Conservation (phyloP, 2,888 invertebrate genomes). For the Protophormia terraenovae region DNA sequence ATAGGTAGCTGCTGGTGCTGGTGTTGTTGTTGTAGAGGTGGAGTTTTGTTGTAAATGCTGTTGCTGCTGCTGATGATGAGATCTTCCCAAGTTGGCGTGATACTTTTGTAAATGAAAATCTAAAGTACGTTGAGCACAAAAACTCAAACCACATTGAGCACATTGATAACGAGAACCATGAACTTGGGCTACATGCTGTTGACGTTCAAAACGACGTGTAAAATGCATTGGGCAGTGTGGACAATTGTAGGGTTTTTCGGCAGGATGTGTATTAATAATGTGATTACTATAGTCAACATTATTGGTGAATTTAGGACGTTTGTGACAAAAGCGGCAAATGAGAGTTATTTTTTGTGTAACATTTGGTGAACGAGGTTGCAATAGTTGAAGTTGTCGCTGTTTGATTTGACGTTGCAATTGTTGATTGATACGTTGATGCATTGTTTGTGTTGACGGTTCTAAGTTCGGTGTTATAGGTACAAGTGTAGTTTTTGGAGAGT, state of each 20-base stretch:
- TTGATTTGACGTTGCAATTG: slow-evolving; percentile 63
- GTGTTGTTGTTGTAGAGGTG: slow-evolving; percentile 45
- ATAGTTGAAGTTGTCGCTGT: slow-evolving; percentile 57
- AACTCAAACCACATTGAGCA: slow-evolving; percentile 76
- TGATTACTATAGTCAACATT: slow-evolving; percentile 77
- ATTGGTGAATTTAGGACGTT: slow-evolving; percentile 76
- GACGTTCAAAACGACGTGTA: slow-evolving; percentile 74
- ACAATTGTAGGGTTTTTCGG: slow-evolving; percentile 75
- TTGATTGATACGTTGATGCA: slow-evolving; percentile 54
- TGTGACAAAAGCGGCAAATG: slow-evolving; percentile 77
- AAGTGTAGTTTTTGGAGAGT: neutral
- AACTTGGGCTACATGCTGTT: slow-evolving; percentile 74
- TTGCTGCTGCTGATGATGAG: slow-evolving; percentile 18
- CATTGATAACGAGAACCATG: slow-evolving; percentile 76
- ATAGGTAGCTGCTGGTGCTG: slow-evolving; percentile 46
- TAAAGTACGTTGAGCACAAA: slow-evolving; percentile 75
- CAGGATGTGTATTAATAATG: slow-evolving; percentile 77
- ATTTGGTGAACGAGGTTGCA: slow-evolving; percentile 58
- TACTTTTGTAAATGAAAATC: slow-evolving; percentile 76
- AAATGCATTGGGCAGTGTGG: slow-evolving; percentile 76
- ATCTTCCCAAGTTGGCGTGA: slow-evolving; percentile 70
- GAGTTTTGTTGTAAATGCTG: slow-evolving; percentile 59
- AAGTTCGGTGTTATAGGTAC: neutral
- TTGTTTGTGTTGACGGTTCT: neutral
- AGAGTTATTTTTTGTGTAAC: slow-evolving; percentile 69